Conservation (phyloP, 2,888 invertebrate genomes). For the Orgyia antiqua region DNA sequence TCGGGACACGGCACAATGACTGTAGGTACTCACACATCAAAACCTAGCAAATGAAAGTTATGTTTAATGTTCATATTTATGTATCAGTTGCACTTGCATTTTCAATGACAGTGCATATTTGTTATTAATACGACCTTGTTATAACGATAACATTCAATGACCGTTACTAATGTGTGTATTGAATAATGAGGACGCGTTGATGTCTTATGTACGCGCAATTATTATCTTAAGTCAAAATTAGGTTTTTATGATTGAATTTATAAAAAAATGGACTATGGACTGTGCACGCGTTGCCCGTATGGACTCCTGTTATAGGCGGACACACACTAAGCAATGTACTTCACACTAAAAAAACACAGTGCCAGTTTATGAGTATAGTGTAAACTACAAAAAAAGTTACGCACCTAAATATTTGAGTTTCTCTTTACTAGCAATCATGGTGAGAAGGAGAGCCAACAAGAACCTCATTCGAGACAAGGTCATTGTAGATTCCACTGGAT, state of each 20-base stretch:
- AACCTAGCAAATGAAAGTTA: slow-evolving; percentile 32
- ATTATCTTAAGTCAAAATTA: slow-evolving; percentile 15
- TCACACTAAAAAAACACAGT: slow-evolving; percentile 56
- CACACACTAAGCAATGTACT: slow-evolving; percentile 68
- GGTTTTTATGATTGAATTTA: slow-evolving; percentile 12
- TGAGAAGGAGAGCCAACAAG: slow-evolving; percentile 87
- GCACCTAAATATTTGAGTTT: slow-evolving; percentile 87
- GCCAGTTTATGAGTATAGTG: slow-evolving; percentile 45
- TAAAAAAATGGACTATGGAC: slow-evolving; percentile 38
- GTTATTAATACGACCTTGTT: slow-evolving; percentile 47
- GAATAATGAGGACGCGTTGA: slow-evolving; percentile 53
- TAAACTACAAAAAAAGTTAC: slow-evolving; percentile 56
- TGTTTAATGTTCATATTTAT: slow-evolving; percentile 15
- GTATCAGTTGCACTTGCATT: slow-evolving; percentile 34
- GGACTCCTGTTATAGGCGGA: slow-evolving; percentile 57
- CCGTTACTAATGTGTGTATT: slow-evolving; percentile 35
- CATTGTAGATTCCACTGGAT: slow-evolving; percentile 69
- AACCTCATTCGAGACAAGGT: slow-evolving; percentile 86
- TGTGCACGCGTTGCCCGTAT: slow-evolving; percentile 31
- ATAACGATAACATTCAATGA: slow-evolving; percentile 40
- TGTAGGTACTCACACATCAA: slow-evolving; percentile 26
- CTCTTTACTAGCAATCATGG: slow-evolving; percentile 89
- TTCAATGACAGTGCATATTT: slow-evolving; percentile 50
- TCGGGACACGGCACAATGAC: slow-evolving; percentile 28
- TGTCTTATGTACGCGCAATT: slow-evolving; percentile 50